Conservation (phyloP, 2,888 invertebrate genomes). For the Scaptomyza caliginosa region DNA sequence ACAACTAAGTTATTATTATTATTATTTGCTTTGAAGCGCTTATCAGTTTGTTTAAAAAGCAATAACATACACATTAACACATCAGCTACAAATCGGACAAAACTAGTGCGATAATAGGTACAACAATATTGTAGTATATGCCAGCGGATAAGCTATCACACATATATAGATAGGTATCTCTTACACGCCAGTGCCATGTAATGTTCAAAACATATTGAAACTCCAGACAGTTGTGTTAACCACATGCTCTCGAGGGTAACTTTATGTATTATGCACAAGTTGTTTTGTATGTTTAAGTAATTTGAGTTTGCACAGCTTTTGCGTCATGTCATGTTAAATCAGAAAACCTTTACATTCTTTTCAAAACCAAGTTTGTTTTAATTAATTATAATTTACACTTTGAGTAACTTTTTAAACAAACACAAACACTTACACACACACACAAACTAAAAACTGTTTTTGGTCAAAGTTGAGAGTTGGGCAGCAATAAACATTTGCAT, state of each 20-base stretch:
- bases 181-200: background rate
- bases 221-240: background rate
- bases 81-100: constrained; percentile 16
- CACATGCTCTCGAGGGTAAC: background rate
- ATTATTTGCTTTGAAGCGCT: constrained; percentile 53
- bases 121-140: background rate
- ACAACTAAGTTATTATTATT: constrained; percentile 57
- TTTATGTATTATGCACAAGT: background rate
- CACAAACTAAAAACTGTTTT: background rate
- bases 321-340: background rate
- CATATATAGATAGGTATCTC: constrained; percentile 21
- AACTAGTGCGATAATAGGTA: constrained; percentile 31
- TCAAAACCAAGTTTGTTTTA: constrained; percentile 26
- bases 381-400: constrained; percentile 68
- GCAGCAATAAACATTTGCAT: constrained; percentile 43
- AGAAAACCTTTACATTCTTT: background rate
- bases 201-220: background rate
- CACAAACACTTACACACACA: constrained; percentile 5
- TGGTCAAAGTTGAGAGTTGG: constrained; percentile 32
- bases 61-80: constrained; percentile 34
- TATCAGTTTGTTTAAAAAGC: constrained; percentile 65
- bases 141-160: constrained; percentile 41
- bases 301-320: background rate
- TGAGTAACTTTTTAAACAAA: constrained; percentile 25
- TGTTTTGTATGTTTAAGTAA: constrained; percentile 1